Evolutionary conservation across 2,888 invertebrate genomes (phyloP).

Genomic region (Scelioninae gen. 1): DNA sequence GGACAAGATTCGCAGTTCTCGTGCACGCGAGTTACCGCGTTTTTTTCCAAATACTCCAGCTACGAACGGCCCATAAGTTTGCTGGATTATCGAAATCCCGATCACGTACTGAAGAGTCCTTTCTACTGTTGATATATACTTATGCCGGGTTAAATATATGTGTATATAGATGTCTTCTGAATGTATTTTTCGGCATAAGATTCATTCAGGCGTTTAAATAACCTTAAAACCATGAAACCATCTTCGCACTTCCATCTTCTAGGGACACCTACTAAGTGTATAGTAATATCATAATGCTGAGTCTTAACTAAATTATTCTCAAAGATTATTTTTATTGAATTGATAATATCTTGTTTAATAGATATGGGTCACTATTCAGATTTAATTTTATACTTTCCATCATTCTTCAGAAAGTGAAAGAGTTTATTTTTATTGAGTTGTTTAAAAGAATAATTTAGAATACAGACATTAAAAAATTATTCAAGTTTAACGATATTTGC

Average conservation of each 20-base stretch:
- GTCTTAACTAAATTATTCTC: too few species aligned
- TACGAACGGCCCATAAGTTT: conserved; percentile 75
- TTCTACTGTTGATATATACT: conserved; percentile 65
- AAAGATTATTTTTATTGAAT: too few species aligned
- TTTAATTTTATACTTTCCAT: too few species aligned
- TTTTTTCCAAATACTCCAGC: conserved; percentile 50
- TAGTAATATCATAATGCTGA: background rate
- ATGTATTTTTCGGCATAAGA: conserved; percentile 48
- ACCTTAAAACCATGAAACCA: conserved; percentile 18
- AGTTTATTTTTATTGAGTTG: too few species aligned
- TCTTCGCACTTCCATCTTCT: background rate
- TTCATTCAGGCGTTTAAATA: conserved; percentile 22
- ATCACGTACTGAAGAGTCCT: conserved; percentile 77
- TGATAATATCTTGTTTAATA: too few species aligned
- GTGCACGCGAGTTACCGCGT: conserved; percentile 56
- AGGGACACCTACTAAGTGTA: conserved; percentile 13
- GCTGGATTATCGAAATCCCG: conserved; percentile 76
- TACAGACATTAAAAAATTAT: too few species aligned
- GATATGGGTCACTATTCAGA: too few species aligned
- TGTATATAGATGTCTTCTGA: conserved; percentile 22
- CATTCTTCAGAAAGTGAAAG: too few species aligned
- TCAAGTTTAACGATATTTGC: too few species aligned
- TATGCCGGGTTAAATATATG: conserved; percentile 25
- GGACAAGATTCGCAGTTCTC: conserved; percentile 63
- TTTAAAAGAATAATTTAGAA: too few species aligned